Evolutionary conservation across 1,140 invertebrate species (phyloP), one percentile per base, ranked within the genome.

Genomic region (Cepaea nemoralis): DNA sequence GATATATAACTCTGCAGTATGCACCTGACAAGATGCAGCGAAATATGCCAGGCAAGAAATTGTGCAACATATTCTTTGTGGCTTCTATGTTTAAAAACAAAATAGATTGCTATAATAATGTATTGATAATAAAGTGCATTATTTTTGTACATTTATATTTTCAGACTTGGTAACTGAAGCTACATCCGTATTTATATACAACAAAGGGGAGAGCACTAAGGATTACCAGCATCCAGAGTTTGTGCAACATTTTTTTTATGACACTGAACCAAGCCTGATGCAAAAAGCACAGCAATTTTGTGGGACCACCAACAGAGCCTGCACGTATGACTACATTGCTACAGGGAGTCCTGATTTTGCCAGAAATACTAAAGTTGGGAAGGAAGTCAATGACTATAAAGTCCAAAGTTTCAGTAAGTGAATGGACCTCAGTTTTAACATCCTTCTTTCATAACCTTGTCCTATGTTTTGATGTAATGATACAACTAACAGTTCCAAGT

Each of bases 261-360:
- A 85, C 40, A 71, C 79, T 5, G 33, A 81, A 31, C 37, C 69
- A 16, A 40, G 37, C 16, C 22, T 63, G 0, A 66, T 69, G n/a
- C 24, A 40, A 2, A 66, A 82, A 24, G 84, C 85, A 27, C 48
- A 42, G 3, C 24, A 40, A n/a, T 48, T 78, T 12, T 86, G 85
- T 80, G 82, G 82, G 22, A 63, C 2, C n/a, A n/a, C n/a, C 16
- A 24, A 73, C 19, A 85, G 81, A 2, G 76, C 83, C 48, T 86
- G 85, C 55, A 76, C 83, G 22, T 85, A 83, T 50, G 85, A 86
- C 45, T 83, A 74, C 50, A 42, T 86, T 19, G 83, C 79, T 2
- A 86, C 85, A 40, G 82, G 81, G 2, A 83, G 83, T 55, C 37
- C 76, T n/a, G 83, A 75, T 6, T 42, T 86, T 16, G 84, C 85